Evolutionary conservation across 2,797 vertebrate species (phyloP).

Genomic region (Melanotaenia maccullochi): DNA sequence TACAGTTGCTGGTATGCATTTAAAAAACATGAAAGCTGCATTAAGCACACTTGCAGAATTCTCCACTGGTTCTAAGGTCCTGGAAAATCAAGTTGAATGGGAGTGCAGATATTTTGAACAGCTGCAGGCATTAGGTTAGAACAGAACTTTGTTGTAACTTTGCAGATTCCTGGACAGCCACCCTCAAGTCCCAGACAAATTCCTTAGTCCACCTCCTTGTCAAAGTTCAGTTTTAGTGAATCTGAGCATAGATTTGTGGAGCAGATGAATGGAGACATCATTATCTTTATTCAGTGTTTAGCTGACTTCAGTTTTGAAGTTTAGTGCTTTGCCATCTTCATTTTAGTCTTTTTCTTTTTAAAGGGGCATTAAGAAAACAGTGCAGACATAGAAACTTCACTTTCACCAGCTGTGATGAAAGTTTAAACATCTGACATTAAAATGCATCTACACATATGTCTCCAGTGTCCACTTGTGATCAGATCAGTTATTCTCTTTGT

Average conservation of each 20-base stretch:
- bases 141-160: constrained; percentile 56
- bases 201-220: constrained; percentile 33
- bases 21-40: constrained; percentile 48
- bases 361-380: background rate
- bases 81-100: constrained; percentile 52
- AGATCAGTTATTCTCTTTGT: no score
- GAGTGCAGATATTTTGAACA: constrained; percentile 43
- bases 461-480: no score
- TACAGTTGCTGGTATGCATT: constrained; percentile 40
- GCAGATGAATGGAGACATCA: background rate
- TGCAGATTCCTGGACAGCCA: constrained; percentile 43
- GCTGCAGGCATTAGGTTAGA: constrained; percentile 57
- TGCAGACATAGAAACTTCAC: background rate
- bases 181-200: constrained; percentile 45
- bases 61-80: constrained; percentile 46
- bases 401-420: background rate
- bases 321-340: background rate
- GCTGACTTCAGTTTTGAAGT: background rate
- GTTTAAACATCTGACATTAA: background rate
- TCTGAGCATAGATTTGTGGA: background rate
- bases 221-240: background rate
- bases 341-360: background rate
- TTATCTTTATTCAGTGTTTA: background rate
- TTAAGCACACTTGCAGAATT: constrained; percentile 42
- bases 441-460: no score